Conservation (phyloP, 2,797 vertebrate species). For the Acanthornis magna region DNA sequence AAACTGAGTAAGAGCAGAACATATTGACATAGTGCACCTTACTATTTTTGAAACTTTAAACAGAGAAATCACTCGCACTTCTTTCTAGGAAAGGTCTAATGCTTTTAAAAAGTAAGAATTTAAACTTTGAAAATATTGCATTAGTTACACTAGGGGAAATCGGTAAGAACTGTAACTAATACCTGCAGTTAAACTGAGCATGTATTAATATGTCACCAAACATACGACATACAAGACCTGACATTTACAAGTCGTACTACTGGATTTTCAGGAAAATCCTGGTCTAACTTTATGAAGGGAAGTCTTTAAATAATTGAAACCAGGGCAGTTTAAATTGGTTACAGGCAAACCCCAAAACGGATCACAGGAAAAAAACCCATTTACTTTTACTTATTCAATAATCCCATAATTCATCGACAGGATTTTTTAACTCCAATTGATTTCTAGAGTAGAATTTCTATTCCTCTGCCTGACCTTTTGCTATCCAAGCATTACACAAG, state of each 20-base stretch:
- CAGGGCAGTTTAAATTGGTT: constrained; percentile 12
- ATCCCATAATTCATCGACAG: not conserved
- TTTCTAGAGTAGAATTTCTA: not conserved
- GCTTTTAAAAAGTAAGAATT: not conserved
- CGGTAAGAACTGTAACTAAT: not conserved
- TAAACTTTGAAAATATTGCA: not conserved
- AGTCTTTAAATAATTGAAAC: constrained; percentile 34
- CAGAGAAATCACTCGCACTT: not conserved
- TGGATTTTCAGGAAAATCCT: constrained; percentile 26
- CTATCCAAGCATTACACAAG: not conserved
- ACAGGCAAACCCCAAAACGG: not conserved
- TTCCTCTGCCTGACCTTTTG: not conserved
- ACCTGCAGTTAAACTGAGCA: not conserved
- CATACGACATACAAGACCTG: not conserved
- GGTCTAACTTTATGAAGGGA: constrained; percentile 16
- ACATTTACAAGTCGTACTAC: not conserved
- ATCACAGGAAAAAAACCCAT: not conserved
- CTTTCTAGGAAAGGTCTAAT: not conserved
- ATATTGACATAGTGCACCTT: not conserved
- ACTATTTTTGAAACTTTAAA: not conserved
- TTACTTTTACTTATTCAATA: constrained; percentile 28
- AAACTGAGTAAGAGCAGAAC: not conserved
- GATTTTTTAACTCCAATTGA: not conserved
- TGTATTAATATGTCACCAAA: not conserved
- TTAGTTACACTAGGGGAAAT: not conserved